Evolutionary conservation across 2,888 invertebrate genomes (phyloP), one percentile per base, ranked within the genome.

Genomic region (Tyria jacobaeae): DNA sequence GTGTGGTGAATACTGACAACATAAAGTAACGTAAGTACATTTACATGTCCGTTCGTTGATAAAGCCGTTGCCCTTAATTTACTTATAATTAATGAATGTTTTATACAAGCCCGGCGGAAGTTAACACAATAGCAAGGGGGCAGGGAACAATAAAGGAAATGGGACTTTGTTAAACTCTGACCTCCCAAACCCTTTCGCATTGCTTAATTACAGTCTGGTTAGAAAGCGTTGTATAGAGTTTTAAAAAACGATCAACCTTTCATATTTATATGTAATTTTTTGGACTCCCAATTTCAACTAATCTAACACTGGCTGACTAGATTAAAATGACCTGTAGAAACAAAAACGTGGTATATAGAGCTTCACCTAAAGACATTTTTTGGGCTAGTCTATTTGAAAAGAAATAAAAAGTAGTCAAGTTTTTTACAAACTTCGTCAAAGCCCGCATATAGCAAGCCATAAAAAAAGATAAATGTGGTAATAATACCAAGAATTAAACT

Each of bases 111-210:
- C 47, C 56, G 47, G 59, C 50, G 85, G 86, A 86, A 84, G 79
- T 75, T 60, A 63, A 75, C 49, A 81, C 85, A 82, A 83, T 78
- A 75, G 75, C 54, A 64, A 44, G 66, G 61, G 49, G 41, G 37
- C 62, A 70, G 61, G 69, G 70, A 76, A 78, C 79, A 82, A 80
- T 76, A 78, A 78, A 77, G 75, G 74, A 71, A 77, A 76, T 57
- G 73, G 78, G 78, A 79, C 81, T 73, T 75, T 67, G 74, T 79
- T 69, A 70, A 78, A 75, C 79, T 79, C 62, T 83, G 83, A 82
- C 83, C 87, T 81, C 67, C 71, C 69, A 71, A 73, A 73, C 74
- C 71, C 61, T 69, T 70, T 69, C 60, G 68, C 68, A 68, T 58
- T 61, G 71, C 73, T 81, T 81, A 79, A 84, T 85, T 83, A 81